phyloP scores from a whole-genome alignment of 2,113 vertebrate genomes.

The Dunckerocampus dactyliophorus region DNA sequence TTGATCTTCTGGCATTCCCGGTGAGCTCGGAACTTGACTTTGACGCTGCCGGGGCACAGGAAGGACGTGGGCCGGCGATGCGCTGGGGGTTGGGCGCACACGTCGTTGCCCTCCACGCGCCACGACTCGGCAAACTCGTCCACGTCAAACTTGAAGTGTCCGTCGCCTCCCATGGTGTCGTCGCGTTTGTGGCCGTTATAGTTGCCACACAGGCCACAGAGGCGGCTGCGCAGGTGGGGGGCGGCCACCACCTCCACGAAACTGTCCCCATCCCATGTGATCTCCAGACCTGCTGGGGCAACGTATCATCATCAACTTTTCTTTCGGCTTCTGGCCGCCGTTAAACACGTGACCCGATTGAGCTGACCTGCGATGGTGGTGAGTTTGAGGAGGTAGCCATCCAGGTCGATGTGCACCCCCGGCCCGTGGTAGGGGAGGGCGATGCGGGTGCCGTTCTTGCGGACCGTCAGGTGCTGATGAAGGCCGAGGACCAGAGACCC shows the following conservation, averaged over 20 bases:
- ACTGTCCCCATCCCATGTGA: slow-evolving; percentile 98
- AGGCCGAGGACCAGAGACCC: slow-evolving; percentile 80
- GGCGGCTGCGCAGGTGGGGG: slow-evolving; percentile 85
- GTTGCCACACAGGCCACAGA: slow-evolving; percentile 96
- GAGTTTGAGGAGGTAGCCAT: slow-evolving; percentile 95
- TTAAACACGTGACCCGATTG: not conserved
- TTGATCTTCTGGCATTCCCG: slow-evolving; percentile 95
- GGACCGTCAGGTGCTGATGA: slow-evolving; percentile 94
- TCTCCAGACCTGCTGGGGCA: slow-evolving; percentile 82
- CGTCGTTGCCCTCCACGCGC: slow-evolving; percentile 89
- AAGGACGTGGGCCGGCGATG: slow-evolving; percentile 78
- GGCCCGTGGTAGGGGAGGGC: slow-evolving; percentile 85
- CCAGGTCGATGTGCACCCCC: slow-evolving; percentile 87
- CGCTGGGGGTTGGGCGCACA: slow-evolving; percentile 75
- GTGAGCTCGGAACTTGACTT: slow-evolving; percentile 90
- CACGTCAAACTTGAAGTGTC: slow-evolving; percentile 93
- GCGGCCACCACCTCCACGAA: slow-evolving; percentile 96
- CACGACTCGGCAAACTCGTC: slow-evolving; percentile 96
- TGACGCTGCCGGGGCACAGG: slow-evolving; percentile 85
- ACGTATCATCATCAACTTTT: not conserved
- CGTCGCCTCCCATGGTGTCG: slow-evolving; percentile 89
- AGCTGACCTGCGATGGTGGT: slow-evolving; percentile 85
- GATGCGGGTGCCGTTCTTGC: slow-evolving; percentile 88
- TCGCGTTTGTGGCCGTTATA: slow-evolving; percentile 96
- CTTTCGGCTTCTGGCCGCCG: not conserved